phyloP scores from a whole-genome alignment of 2,797 vertebrate genomes.

The Sylvia borin region DNA sequence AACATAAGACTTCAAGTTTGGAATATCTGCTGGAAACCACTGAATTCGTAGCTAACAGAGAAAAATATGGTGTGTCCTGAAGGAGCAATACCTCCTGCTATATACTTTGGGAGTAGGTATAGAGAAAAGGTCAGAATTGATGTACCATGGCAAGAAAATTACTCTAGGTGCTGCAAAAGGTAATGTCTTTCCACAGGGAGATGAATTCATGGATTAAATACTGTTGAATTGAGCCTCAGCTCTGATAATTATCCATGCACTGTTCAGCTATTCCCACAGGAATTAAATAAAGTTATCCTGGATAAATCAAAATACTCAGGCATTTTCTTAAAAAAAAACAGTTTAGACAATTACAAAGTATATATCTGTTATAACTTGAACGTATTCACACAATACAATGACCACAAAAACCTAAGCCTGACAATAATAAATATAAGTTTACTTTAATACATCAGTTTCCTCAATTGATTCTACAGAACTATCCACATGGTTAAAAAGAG shows the following conservation, averaged over 20 bases:
- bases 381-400: rapidly evolving
- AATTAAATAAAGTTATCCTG: background rate
- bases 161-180: background rate
- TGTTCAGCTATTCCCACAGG: background rate
- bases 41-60: background rate
- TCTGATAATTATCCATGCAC: background rate
- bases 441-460: background rate
- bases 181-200: background rate
- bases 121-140: slow-evolving; percentile 28
- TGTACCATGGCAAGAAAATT: slow-evolving; percentile 8
- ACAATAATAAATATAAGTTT: background rate
- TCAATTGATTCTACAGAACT: background rate
- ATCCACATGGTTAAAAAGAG: background rate
- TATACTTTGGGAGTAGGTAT: background rate
- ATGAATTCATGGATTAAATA: background rate
- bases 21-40: background rate
- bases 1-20: background rate
- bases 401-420: background rate
- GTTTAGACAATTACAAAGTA: background rate
- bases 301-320: background rate
- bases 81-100: background rate
- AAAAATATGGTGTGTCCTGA: background rate
- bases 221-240: background rate
- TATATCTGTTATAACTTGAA: background rate
- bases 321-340: background rate